Conservation (phyloP, 1,140 invertebrate species). For the Melanaphis sacchari region DNA sequence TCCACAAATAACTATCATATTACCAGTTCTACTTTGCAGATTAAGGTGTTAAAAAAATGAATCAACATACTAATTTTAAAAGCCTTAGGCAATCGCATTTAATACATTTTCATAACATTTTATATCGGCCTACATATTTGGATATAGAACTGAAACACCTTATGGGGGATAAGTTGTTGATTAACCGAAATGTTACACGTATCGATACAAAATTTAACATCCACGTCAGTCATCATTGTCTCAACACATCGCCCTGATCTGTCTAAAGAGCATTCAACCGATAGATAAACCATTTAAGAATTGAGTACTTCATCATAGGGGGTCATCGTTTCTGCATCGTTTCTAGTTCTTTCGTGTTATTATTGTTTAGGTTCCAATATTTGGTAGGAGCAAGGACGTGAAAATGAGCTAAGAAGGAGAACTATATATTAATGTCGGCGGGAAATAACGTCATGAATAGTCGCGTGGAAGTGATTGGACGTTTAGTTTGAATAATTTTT, state of each 20-base stretch:
- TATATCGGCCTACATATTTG: neutral
- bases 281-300: constrained; percentile 8
- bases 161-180: neutral
- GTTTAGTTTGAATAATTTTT: constrained; percentile 31
- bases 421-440: constrained; percentile 47
- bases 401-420: constrained; percentile 46
- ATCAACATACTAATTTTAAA: neutral
- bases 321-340: constrained; percentile 29
- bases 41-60: neutral
- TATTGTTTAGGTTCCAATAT: neutral
- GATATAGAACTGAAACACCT: neutral
- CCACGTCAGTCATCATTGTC: neutral
- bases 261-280: constrained; percentile 17
- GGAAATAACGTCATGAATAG: constrained; percentile 46
- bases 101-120: neutral
- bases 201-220: neutral
- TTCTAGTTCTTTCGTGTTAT: neutral
- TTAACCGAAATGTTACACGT: neutral
- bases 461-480: constrained; percentile 44
- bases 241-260: neutral
- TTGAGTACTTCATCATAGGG: neutral
- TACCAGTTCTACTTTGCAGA: neutral
- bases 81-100: neutral
- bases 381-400: constrained; percentile 52
- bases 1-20: neutral